phyloP scores from a whole-genome alignment of 1,140 invertebrate species.

The honey bee (Apis mellifera) region DNA sequence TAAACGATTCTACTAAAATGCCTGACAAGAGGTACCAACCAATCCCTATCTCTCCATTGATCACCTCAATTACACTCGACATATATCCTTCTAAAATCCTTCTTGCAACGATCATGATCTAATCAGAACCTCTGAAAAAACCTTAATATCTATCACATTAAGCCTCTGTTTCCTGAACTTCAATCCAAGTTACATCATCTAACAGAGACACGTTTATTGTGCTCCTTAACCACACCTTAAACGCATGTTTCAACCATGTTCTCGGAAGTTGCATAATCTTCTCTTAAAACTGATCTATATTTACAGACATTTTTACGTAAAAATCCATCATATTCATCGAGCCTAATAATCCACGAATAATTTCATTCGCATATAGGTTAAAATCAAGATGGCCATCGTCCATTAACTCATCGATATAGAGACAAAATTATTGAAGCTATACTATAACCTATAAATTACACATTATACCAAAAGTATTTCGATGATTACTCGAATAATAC shows the following conservation, averaged over 20 bases:
- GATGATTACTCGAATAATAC: too few species aligned
- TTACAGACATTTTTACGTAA: too few species aligned
- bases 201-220: slow-evolving; percentile 8
- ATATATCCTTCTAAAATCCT: neutral
- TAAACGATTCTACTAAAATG: neutral
- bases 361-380: too few species aligned
- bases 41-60: neutral
- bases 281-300: too few species aligned
- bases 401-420: too few species aligned
- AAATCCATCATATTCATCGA: too few species aligned
- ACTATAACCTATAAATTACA: too few species aligned
- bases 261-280: slow-evolving; percentile 10
- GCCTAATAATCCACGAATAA: too few species aligned
- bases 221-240: slow-evolving; percentile 35
- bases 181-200: neutral
- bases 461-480: too few species aligned
- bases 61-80: neutral
- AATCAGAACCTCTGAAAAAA: neutral
- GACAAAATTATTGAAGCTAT: too few species aligned
- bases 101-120: neutral
- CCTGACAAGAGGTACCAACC: neutral
- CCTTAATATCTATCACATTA: neutral
- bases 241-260: neutral
- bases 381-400: too few species aligned
- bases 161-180: neutral